These are phyloP conservation scores for Butastur rufipennis DNA, from an alignment of 2,113 vertebrate genomes.

Conservation along the genomic window DNA sequence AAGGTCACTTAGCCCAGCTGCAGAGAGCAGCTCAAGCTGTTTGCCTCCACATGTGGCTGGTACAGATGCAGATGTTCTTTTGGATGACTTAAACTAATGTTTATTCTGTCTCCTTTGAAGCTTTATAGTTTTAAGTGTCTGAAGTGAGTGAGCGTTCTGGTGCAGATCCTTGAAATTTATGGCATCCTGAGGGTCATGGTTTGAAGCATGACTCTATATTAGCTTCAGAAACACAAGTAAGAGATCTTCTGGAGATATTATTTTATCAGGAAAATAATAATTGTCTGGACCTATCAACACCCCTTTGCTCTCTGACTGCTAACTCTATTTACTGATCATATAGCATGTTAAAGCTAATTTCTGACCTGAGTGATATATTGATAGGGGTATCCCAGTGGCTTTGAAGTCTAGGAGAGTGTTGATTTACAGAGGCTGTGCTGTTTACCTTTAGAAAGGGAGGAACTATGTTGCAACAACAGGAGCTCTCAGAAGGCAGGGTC, in stretches of 20 bases:
- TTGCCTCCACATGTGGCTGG: neutral
- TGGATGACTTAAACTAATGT: neutral
- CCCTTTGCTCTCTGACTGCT: conserved; percentile 22
- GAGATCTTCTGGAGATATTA: conserved; percentile 7
- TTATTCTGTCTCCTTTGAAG: conserved; percentile 19
- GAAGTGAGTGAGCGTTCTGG: neutral
- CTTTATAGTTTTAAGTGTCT: conserved; percentile 18
- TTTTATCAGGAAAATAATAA: conserved; percentile 38
- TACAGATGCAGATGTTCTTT: conserved; percentile 31
- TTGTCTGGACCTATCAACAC: conserved; percentile 25
- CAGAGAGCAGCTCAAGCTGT: conserved; percentile 3
- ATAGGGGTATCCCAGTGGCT: neutral
- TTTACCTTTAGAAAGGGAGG: conserved; percentile 23
- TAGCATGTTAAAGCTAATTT: conserved; percentile 27
- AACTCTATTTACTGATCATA: conserved; percentile 4
- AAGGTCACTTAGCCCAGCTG: conserved; percentile 25
- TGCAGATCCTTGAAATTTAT: neutral
- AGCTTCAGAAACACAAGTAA: conserved; percentile 9
- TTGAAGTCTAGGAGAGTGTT: conserved; percentile 18
- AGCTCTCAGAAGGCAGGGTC: neutral
- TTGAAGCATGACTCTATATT: neutral
- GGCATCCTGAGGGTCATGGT: neutral
- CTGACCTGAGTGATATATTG: conserved; percentile 7
- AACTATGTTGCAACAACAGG: neutral
- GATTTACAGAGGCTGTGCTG: conserved; percentile 24